These are phyloP conservation scores for Notothenia rossii DNA, from an alignment of 2,113 vertebrate genomes.

Conservation along the genomic window DNA sequence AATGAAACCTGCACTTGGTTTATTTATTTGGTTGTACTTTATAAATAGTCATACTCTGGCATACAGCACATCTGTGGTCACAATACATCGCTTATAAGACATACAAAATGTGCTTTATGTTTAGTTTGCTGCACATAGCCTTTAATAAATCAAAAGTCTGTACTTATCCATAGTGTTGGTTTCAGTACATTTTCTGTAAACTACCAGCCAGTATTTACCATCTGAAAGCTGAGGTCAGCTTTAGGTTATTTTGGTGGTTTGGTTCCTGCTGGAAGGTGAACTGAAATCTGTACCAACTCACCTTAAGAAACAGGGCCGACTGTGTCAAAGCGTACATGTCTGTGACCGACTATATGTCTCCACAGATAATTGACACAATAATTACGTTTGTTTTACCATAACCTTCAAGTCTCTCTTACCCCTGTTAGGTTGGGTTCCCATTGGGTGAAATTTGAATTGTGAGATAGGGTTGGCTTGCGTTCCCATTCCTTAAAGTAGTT, in stretches of 20 bases:
- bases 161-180: background rate
- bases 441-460: background rate
- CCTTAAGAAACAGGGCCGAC: background rate
- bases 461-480: background rate
- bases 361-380: constrained; percentile 29
- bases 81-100: background rate
- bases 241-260: background rate
- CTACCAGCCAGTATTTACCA: constrained; percentile 17
- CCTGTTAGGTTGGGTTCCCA: background rate
- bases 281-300: background rate
- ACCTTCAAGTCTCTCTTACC: background rate
- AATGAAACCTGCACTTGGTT: background rate
- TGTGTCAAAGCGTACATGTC: too few species aligned
- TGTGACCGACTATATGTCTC: constrained; percentile 3
- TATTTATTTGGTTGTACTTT: background rate
- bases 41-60: background rate
- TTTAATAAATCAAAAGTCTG: background rate
- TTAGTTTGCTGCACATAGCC: background rate
- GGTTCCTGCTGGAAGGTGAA: background rate
- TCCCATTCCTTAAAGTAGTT: background rate
- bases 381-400: background rate
- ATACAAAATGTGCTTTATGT: background rate
- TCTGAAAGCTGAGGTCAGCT: background rate
- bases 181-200: background rate
- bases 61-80: background rate